Percentiles rank a stretch among this genome's conserved stretches.
Evolutionary conservation across 2,113 vertebrate species (phyloP).

Genomic region (Marcusenius ussheri): DNA sequence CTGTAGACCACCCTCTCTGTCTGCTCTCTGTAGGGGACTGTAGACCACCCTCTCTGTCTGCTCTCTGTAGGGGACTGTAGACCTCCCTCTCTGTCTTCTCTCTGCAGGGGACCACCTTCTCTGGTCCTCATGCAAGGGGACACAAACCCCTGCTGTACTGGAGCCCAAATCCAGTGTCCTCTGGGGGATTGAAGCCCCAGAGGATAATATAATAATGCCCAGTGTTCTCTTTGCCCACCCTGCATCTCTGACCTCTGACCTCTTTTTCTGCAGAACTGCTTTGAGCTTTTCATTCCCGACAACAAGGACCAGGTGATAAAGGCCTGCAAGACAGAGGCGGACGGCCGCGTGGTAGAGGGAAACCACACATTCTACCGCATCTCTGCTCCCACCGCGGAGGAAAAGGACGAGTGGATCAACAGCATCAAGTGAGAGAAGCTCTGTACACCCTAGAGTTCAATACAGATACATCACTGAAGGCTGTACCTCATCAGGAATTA

Average conservation of each 20-base stretch:
- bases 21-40: not conserved
- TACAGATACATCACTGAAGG: not conserved
- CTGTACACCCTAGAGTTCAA: not conserved
- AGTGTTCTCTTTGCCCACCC: not conserved
- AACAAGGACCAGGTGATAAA: slow-evolving; percentile 98
- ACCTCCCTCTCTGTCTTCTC: not conserved
- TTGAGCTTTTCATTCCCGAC: slow-evolving; percentile 93
- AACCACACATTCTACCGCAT: slow-evolving; percentile 96
- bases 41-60: not conserved
- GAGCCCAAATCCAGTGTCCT: not conserved
- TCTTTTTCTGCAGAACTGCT: slow-evolving; percentile 77
- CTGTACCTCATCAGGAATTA: not conserved
- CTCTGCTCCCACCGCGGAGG: slow-evolving; percentile 82
- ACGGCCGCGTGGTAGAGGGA: slow-evolving; percentile 90
- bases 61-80: not conserved
- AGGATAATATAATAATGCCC: not conserved
- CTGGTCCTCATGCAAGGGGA: not conserved
- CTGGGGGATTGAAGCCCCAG: not conserved
- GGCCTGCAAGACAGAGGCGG: slow-evolving; percentile 94
- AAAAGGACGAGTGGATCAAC: slow-evolving; percentile 95
- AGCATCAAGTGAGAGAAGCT: slow-evolving; percentile 79
- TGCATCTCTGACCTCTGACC: not conserved
- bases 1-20: not conserved
- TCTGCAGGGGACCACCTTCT: not conserved
- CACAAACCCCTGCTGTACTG: not conserved